phyloP scores from a whole-genome alignment of 2,888 invertebrate species.

The Melitaea athalia region DNA sequence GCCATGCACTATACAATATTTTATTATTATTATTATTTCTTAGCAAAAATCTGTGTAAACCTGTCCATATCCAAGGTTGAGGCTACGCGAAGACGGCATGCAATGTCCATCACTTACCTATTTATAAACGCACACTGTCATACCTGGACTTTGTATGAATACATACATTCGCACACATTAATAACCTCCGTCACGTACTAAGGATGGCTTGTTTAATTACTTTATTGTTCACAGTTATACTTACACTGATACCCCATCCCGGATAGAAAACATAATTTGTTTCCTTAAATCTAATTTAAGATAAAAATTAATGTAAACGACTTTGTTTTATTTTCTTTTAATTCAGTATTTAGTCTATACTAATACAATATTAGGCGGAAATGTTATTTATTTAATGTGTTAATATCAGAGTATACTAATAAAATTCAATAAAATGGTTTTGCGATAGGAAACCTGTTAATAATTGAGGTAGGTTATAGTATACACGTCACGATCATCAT shows the following conservation, averaged over 20 bases:
- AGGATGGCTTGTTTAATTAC: conserved; percentile 46
- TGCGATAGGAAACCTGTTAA: too few species aligned
- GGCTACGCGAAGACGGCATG: conserved; percentile 64
- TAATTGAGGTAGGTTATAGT: too few species aligned
- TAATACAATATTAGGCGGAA: too few species aligned
- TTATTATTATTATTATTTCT: conserved; percentile 36
- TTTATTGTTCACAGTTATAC: conserved; percentile 40
- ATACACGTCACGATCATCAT: too few species aligned
- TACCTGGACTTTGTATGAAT: conserved; percentile 49
- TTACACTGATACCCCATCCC: conserved; percentile 28
- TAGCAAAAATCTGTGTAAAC: conserved; percentile 44
- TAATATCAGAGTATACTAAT: too few species aligned
- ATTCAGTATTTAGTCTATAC: too few species aligned
- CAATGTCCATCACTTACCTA: conserved; percentile 65
- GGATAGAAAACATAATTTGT: conserved; percentile 24
- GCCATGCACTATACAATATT: conserved; percentile 41
- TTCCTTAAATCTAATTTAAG: conserved; percentile 27
- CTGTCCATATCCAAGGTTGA: conserved; percentile 77
- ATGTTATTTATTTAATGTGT: too few species aligned
- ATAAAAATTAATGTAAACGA: conserved; percentile 10
- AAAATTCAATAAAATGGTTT: too few species aligned
- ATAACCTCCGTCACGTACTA: conserved; percentile 41
- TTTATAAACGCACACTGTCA: conserved; percentile 73
- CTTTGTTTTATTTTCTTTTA: background rate
- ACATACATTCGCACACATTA: conserved; percentile 40